Percentiles rank a stretch among this genome's conserved stretches.
phyloP scores from a whole-genome alignment of 2,888 invertebrate genomes.

The Dolichopus griseipennis region DNA sequence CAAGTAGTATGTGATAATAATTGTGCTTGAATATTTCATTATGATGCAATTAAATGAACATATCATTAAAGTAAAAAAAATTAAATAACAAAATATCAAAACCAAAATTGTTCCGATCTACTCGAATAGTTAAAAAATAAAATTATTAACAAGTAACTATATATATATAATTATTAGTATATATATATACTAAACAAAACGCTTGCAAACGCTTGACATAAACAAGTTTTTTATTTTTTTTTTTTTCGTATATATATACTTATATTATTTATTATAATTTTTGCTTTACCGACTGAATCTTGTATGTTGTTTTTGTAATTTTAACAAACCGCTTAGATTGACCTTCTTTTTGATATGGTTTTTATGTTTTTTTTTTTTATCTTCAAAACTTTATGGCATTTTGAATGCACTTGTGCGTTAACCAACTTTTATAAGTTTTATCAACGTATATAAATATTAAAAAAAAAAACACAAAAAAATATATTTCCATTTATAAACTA shows the following conservation, averaged over 20 bases:
- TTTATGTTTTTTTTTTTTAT: background rate
- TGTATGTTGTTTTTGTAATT: background rate
- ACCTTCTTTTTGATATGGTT: background rate
- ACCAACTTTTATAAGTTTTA: background rate
- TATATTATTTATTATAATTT: background rate
- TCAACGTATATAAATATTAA: background rate
- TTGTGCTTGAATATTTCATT: background rate
- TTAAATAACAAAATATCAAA: background rate
- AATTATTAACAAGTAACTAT: too few species aligned
- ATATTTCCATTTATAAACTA: too few species aligned
- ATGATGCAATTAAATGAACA: background rate
- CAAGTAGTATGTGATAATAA: background rate
- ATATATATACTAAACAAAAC: background rate
- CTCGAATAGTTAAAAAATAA: background rate
- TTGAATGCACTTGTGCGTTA: background rate
- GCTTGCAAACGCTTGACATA: background rate
- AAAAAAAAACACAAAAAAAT: too few species aligned
- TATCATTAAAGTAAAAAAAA: background rate
- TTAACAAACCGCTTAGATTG: slow-evolving; percentile 1
- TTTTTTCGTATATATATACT: background rate
- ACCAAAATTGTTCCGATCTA: background rate
- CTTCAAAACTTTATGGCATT: background rate
- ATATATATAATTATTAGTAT: background rate
- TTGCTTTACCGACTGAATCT: background rate
- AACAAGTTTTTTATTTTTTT: background rate